A percentile compares a stretch with the other conserved stretches of the same genome.
phyloP scores from a whole-genome alignment of 2,888 invertebrate genomes.

The Stegana nigrithorax region DNA sequence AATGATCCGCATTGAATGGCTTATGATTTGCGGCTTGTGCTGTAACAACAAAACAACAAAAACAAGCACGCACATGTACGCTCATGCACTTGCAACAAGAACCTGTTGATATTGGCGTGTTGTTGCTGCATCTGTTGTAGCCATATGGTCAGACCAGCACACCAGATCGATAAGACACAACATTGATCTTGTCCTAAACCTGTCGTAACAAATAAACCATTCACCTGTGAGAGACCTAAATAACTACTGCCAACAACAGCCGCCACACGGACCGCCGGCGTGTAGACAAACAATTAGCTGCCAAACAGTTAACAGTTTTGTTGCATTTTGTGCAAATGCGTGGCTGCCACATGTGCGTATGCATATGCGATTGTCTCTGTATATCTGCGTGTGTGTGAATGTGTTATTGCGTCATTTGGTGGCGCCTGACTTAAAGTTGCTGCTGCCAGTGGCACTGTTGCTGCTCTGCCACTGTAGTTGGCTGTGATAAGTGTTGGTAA shows the following conservation, averaged over 20 bases:
- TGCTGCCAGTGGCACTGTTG: constrained; percentile 5
- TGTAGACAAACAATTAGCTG: constrained; percentile 23
- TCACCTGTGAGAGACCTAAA: constrained; percentile 54
- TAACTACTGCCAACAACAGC: constrained; percentile 27
- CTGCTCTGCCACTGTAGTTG: constrained; percentile 32
- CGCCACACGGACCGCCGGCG: constrained; percentile 12
- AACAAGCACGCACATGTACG: too few species aligned
- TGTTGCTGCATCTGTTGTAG: not conserved
- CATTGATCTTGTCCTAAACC: constrained; percentile 59
- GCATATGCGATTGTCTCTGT: constrained; percentile 19
- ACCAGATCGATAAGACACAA: constrained; percentile 27
- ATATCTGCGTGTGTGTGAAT: not conserved
- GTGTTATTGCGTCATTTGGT: not conserved
- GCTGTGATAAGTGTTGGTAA: constrained; percentile 34
- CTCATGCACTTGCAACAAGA: constrained; percentile 33
- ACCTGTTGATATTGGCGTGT: constrained; percentile 42
- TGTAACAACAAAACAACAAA: too few species aligned
- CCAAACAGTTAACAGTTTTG: constrained; percentile 1
- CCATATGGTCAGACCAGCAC: not conserved
- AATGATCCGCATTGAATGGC: too few species aligned
- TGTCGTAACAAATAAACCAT: constrained; percentile 46
- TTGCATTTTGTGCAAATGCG: not conserved
- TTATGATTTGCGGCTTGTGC: not conserved
- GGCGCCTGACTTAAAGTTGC: constrained; percentile 7
- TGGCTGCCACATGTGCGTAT: constrained; percentile 25